Evolutionary conservation across 2,113 vertebrate genomes (phyloP), one percentile per base, ranked within the genome.

Genomic region (Petromus typicus): DNA sequence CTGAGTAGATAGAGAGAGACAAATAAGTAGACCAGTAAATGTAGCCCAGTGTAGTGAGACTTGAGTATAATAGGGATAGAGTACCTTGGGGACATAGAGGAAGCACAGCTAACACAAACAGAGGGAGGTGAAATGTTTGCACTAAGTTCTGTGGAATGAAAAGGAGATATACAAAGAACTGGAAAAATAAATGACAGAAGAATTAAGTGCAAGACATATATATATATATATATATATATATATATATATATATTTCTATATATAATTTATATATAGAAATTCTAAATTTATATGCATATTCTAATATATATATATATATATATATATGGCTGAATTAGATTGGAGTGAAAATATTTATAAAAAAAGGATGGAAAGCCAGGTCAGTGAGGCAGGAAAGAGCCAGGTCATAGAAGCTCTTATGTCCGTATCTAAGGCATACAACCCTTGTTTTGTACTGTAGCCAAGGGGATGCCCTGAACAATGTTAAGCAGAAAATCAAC

Each of bases 401-500:
- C 16, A 48, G 23, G 63, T 78, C 5, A 1, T 0, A 14, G 66
- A 78, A 23, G 18, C 5, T 48, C 11, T 67, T 78, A 25, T 7
- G 11, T 75, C 32, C 37, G 82, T 48, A 84, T 18, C 4, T 23
- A 37, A 27, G 18, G 32, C 18, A 13, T 10, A 20, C 10, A 17
- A 54, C 5, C 4, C 4, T 64, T 63, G 32, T 75, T 89, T 87
- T 93, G 43, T 78, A 80, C 75, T 34, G 63, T 32, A 9, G 32
- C 2, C 2, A 18, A 25, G 54, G 64, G 9, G 18, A 12, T 32
- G 69, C 14, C n/a, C 8, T 67, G 34, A 59, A 56, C 23, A 56
- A 69, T 30, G 85, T n/a, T 25, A 88, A 82, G 90, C 84, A 96
- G n/a, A 66, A 76, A 86, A 79, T 16, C 23, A 27, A 78, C 4